Conservation (phyloP, 2,888 invertebrate genomes). For the Quadriops clusia region DNA sequence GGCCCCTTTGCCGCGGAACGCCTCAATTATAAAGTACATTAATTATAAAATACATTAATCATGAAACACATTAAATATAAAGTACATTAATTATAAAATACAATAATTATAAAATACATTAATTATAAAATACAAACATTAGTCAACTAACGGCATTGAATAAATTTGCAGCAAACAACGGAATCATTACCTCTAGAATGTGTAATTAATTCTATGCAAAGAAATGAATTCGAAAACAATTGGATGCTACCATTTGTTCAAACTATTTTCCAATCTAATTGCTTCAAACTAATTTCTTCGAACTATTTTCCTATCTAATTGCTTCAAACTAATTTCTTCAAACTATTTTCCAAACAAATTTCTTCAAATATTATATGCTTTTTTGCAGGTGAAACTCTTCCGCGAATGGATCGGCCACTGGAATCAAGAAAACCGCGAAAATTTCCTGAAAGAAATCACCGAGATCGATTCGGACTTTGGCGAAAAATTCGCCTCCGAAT, state of each 20-base stretch:
- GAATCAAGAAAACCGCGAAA: slow-evolving; percentile 60
- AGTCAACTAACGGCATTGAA: no score
- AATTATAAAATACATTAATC: no score
- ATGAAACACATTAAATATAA: no score
- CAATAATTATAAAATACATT: no score
- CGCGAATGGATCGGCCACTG: slow-evolving; percentile 75
- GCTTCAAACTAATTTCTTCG: background rate
- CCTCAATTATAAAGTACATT: no score
- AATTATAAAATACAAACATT: no score
- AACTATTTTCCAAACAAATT: slow-evolving; percentile 1
- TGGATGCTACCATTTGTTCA: slow-evolving; percentile 5
- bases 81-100: no score
- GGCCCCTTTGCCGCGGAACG: no score
- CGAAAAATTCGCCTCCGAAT: slow-evolving; percentile 51
- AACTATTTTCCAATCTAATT: background rate
- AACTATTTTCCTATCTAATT: slow-evolving; percentile 1
- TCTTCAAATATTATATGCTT: slow-evolving; percentile 2
- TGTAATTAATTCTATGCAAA: no score
- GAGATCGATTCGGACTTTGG: slow-evolving; percentile 63
- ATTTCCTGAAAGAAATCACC: slow-evolving; percentile 54
- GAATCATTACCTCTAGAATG: no score
- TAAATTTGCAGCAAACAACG: no score
- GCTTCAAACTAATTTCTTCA: background rate
- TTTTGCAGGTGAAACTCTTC: slow-evolving; percentile 60
- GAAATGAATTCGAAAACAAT: slow-evolving; percentile 8